phyloP scores from a whole-genome alignment of 92 coral and sea anemone genomes.

The Palythoa caribaeorum region DNA sequence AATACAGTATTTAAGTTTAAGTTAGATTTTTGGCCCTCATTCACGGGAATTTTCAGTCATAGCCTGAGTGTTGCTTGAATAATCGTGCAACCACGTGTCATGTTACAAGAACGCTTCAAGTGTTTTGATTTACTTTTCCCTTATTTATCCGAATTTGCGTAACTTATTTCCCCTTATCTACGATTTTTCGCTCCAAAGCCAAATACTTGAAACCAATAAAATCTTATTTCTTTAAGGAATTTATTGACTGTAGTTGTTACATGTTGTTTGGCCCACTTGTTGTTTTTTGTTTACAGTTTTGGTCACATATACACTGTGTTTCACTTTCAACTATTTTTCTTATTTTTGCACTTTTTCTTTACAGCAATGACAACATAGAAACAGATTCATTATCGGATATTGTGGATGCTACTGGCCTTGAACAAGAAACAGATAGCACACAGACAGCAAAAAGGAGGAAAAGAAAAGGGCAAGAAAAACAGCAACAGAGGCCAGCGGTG shows the following conservation, averaged over 20 bases:
- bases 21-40: too few relatives aligned
- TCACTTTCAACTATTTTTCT: not conserved
- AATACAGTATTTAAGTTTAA: too few relatives aligned
- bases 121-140: too few relatives aligned
- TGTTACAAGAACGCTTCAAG: too few relatives aligned
- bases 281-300: constrained; percentile 1
- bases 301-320: constrained; percentile 3
- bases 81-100: too few relatives aligned
- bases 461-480: not conserved
- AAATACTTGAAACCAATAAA: too few relatives aligned
- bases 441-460: not conserved
- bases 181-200: too few relatives aligned
- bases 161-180: too few relatives aligned
- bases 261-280: not conserved
- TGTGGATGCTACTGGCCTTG: not conserved
- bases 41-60: too few relatives aligned
- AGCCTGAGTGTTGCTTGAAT: too few relatives aligned
- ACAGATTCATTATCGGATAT: not conserved
- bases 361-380: constrained; percentile 7
- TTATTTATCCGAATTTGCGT: too few relatives aligned
- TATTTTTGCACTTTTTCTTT: constrained; percentile 8
- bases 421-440: constrained; percentile 5
- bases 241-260: not conserved
- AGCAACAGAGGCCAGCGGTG: constrained; percentile 9
- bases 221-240: not conserved